phyloP scores from a whole-genome alignment of 2,113 vertebrate genomes.

The Etheostoma cragini region DNA sequence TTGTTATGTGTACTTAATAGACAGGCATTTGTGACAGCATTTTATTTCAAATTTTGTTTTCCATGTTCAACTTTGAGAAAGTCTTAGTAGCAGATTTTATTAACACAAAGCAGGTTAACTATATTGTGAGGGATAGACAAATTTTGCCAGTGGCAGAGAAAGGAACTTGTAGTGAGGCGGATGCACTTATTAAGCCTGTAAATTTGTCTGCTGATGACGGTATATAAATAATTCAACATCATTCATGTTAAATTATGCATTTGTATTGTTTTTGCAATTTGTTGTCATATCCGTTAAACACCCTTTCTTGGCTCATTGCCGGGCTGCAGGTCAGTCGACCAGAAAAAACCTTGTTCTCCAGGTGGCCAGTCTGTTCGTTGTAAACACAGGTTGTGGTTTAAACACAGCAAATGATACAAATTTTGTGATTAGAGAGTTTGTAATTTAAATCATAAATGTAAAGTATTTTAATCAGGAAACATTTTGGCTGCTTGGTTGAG shows the following conservation, averaged over 20 bases:
- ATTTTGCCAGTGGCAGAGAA: not conserved
- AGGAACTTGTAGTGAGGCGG: not conserved
- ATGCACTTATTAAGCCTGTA: not conserved
- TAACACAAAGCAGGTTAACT: not conserved
- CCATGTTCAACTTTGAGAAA: not conserved
- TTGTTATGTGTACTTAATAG: not conserved
- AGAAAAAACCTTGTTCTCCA: slow-evolving; percentile 20
- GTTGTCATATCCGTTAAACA: slow-evolving; percentile 2
- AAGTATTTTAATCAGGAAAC: not conserved
- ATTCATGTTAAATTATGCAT: slow-evolving; percentile 27
- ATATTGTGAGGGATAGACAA: not conserved
- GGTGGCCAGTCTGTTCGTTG: slow-evolving; percentile 10
- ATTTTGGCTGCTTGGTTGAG: not conserved
- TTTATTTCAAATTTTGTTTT: not conserved
- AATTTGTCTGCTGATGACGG: not conserved
- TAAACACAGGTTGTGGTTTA: slow-evolving; percentile 14
- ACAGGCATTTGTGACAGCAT: not conserved
- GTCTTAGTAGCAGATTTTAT: not conserved
- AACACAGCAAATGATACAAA: slow-evolving; percentile 1
- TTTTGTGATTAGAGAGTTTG: not conserved
- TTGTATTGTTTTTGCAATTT: slow-evolving; percentile 21
- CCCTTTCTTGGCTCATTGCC: slow-evolving; percentile 12
- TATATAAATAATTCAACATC: slow-evolving; percentile 29
- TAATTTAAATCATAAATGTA: not conserved
- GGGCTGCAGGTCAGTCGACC: slow-evolving; percentile 13